phyloP scores from a whole-genome alignment of 2,888 invertebrate species.

The Ptilodon capucinus region DNA sequence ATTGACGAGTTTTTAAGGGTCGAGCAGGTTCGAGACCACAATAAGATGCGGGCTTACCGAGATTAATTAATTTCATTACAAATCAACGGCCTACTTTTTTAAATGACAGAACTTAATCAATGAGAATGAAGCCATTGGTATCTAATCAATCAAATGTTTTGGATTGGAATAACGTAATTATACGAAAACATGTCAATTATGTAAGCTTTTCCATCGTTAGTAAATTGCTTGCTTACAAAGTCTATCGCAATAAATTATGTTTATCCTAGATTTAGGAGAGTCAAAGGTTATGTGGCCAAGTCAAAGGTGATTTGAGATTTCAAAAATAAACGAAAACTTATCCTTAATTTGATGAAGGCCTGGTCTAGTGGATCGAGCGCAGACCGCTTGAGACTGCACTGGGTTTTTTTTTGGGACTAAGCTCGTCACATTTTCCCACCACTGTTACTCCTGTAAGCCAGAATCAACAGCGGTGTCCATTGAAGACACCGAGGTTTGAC shows the following conservation, averaged over 20 bases:
- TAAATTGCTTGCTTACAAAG: neutral
- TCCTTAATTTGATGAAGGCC: too few species aligned
- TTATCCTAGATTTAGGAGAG: neutral
- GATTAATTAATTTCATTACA: neutral
- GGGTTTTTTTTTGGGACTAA: too few species aligned
- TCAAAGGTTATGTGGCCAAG: neutral
- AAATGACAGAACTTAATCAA: neutral
- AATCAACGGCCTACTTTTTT: neutral
- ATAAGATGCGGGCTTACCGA: too few species aligned
- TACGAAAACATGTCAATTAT: conserved; percentile 3
- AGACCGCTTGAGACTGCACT: too few species aligned
- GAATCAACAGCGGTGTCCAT: too few species aligned
- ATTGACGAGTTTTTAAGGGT: too few species aligned
- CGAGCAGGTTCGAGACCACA: too few species aligned
- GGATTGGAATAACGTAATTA: conserved; percentile 8
- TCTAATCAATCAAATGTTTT: conserved; percentile 9
- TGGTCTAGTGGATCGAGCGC: too few species aligned
- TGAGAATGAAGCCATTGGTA: neutral
- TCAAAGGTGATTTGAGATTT: neutral
- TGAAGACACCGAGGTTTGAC: too few species aligned
- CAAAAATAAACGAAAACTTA: too few species aligned
- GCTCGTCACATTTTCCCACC: too few species aligned
- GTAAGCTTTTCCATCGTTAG: neutral
- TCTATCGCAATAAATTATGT: neutral
- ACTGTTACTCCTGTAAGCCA: too few species aligned